phyloP scores from a whole-genome alignment of 2,888 invertebrate species.

The Argyresthia albistria region DNA sequence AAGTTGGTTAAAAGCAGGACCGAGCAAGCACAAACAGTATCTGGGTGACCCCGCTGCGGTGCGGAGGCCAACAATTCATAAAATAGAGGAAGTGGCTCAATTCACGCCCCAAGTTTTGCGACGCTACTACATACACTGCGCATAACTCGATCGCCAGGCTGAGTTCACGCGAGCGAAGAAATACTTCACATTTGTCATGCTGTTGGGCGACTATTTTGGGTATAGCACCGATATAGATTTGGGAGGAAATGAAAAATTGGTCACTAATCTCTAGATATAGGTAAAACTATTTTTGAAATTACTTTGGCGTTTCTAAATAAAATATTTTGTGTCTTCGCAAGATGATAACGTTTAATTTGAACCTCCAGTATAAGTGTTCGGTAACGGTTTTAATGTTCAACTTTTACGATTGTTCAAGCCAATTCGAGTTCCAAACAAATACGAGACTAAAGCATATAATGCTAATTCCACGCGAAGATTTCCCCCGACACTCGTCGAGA shows the following conservation, averaged over 20 bases:
- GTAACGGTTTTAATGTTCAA: constrained; percentile 8
- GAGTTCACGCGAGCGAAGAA: constrained; percentile 4
- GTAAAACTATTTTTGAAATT: no score
- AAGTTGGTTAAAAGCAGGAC: not conserved
- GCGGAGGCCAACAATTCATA: constrained; percentile 30
- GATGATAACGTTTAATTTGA: no score
- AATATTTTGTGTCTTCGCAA: no score
- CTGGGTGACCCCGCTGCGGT: not conserved
- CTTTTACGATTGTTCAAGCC: constrained; percentile 22
- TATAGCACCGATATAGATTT: no score
- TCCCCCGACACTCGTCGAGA: constrained; percentile 37
- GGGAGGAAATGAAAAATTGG: no score
- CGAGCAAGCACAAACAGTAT: no score
- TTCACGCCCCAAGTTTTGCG: constrained; percentile 16
- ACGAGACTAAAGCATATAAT: constrained; percentile 15
- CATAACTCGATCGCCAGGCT: no score
- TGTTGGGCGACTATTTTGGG: constrained; percentile 10
- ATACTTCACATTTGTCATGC: constrained; percentile 33
- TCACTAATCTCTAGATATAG: no score
- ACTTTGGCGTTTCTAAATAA: no score
- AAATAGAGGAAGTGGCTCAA: constrained; percentile 25
- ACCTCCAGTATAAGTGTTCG: not conserved
- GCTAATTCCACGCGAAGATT: constrained; percentile 26
- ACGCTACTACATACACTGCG: not conserved
- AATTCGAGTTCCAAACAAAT: constrained; percentile 17